Base-by-base conservation (phyloP, 2,888 invertebrate species). In the Lithophane leautieri region DNA sequence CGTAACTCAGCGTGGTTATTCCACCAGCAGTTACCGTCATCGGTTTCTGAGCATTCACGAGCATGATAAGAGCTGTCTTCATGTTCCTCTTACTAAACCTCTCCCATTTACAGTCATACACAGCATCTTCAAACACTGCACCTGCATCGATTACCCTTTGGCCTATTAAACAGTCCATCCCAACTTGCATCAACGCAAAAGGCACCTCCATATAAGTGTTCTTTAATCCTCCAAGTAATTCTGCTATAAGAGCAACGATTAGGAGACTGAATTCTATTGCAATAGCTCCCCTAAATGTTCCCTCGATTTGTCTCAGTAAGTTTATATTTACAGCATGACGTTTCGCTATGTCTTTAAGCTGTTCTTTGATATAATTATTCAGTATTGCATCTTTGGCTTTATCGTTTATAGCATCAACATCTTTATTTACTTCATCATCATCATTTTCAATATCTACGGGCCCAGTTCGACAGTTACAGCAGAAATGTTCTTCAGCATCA, bases 21-120 rank as follows among this genome's bases (percentile, higher is more conserved):
- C 91, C 90, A 12, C 92, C 92, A 2, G 91, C 92, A 0, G 91
- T 90, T 42, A 92, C n/a, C 6, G 73, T 86, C 87, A 91, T 76
- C 0, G 86, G 80, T 69, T 83, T 92, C 75, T 93, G 92, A 0
- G 91, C 87, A 52, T 76, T 89, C 65, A 85, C 84, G 44, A 93
- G 67, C 82, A 93, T 89, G 12, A 91, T 40, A 52, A 90, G 71
- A 0, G 91, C 89, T 6, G 82, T 84, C 58, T 88, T 88, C 86
- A 76, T 89, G 47, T 90, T 90, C 1, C 52, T 47, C 11, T 75
- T 81, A 68, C 86, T 80, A 54, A 89, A 90, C 6, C 81, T 82
- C 71, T 90, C 90, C 90, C 89, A 91, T 8, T 86, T 82, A 47
- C 89, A 86, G 4, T 77, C 76, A 56, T 89, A 91, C 4, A 91